Evolutionary conservation across 2,888 invertebrate genomes (phyloP).

Genomic region (Pollenia angustigena): DNA sequence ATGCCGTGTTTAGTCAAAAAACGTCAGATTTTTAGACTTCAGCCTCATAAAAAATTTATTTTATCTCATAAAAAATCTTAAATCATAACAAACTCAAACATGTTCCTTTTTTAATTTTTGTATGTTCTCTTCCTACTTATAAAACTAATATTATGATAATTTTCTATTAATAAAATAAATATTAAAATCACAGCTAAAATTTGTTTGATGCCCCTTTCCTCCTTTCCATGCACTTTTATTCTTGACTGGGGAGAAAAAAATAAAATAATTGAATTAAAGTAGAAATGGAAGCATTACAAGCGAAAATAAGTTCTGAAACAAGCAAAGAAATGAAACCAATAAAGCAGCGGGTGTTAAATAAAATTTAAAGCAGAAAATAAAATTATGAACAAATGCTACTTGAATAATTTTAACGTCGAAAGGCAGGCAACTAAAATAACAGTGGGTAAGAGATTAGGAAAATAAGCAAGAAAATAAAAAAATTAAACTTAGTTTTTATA

Average conservation of each 20-base stretch:
- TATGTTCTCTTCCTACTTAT: constrained; percentile 15
- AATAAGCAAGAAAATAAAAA: background rate
- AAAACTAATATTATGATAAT: constrained; percentile 57
- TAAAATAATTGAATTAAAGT: constrained; percentile 38
- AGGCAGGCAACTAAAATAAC: background rate
- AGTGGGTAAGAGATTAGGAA: background rate
- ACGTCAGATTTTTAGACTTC: no score
- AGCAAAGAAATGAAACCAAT: constrained; percentile 45
- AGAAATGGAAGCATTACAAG: constrained; percentile 18
- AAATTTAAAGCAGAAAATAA: constrained; percentile 54
- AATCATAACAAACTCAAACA: background rate
- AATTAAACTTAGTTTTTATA: no score
- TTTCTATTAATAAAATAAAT: constrained; percentile 59
- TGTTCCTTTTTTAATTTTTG: constrained; percentile 10
- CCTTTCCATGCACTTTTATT: background rate
- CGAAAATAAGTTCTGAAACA: constrained; percentile 1
- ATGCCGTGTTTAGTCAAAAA: no score
- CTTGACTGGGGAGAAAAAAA: background rate
- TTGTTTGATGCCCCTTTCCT: background rate
- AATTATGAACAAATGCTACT: constrained; percentile 52
- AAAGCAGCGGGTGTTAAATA: constrained; percentile 68
- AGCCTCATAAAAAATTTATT: no score
- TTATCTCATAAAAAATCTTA: background rate
- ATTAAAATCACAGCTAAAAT: constrained; percentile 48
- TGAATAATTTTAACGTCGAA: constrained; percentile 29